Evolutionary conservation across 1,140 invertebrate species (phyloP), one percentile per base, ranked within the genome.

Genomic region (Aphelenchoides fujianensis): DNA sequence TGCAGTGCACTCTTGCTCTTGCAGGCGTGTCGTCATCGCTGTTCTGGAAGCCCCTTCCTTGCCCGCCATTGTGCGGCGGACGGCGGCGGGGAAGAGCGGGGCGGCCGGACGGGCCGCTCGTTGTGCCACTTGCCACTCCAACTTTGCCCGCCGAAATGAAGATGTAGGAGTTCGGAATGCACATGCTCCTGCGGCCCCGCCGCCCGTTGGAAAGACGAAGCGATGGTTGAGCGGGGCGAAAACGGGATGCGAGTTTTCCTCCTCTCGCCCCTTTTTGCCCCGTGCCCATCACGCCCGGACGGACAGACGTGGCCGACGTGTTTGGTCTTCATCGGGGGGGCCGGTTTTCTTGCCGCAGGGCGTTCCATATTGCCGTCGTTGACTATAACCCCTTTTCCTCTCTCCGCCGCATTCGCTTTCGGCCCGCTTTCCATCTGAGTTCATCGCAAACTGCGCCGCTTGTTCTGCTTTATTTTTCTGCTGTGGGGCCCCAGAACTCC

Each of bases 1-100:
- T 48, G 41, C 41, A 48, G 41, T 48, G 41, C 41, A 48, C 41
- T 48, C 23, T 48, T 59, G 55, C 55, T 59, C 34, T 59, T 59
- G 55, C 5, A 59, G 55, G 55, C 19, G 55, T 48, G 41, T 48
- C 41, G 41, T 48, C 41, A 48, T 48, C 41, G 41, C 23, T 48
- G 41, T 48, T 23, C 41, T 23, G 23, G 41, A 48, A 48, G 41
- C 41, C 12, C 23, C 41, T n/a, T 48, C 41, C 12, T 48, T 48
- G 55, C 41, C 23, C 12, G 41, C 41, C 41, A 48, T 48, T 12
- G 23, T 48, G 12, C 23, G 41, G 12, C 12, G 12, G 41, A 48
- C 41, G 23, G 23, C 23, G 12, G 41, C 12, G 23, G 12, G 41
- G 23, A 48, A 12, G 41, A 23, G 12, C 41, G 41, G 41, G 41